phyloP scores from a whole-genome alignment of 2,113 vertebrate species.

The Microcebus jonahi region DNA sequence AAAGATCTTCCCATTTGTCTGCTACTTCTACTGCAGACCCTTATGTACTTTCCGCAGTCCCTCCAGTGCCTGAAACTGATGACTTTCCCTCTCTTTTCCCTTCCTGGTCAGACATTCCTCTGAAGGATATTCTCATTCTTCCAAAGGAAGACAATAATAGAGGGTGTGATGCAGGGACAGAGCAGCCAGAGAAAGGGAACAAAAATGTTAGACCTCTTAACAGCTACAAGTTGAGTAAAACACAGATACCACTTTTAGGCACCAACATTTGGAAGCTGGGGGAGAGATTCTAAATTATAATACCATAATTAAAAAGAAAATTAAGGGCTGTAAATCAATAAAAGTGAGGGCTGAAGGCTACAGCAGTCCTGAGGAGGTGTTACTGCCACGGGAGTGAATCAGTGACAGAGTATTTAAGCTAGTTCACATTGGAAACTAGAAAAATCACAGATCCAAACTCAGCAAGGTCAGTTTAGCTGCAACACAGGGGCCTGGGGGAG shows the following conservation, averaged over 20 bases:
- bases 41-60: not conserved
- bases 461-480: not conserved
- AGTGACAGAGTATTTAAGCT: not conserved
- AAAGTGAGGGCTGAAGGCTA: not conserved
- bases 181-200: not conserved
- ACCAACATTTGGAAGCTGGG: not conserved
- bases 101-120: not conserved
- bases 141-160: not conserved
- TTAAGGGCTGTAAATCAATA: not conserved
- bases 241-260: not conserved
- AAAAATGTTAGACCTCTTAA: not conserved
- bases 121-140: not conserved
- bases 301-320: not conserved
- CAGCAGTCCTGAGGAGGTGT: not conserved
- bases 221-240: not conserved
- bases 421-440: not conserved
- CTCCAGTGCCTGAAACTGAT: not conserved
- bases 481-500: not conserved
- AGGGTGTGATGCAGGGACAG: not conserved
- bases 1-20: not conserved
- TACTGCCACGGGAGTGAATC: not conserved
- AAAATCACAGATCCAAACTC: not conserved
- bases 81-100: not conserved
- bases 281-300: not conserved
- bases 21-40: not conserved